These are phyloP conservation scores for Pluvialis apricaria DNA, from an alignment of 2,113 vertebrate species.

Conservation along the genomic window DNA sequence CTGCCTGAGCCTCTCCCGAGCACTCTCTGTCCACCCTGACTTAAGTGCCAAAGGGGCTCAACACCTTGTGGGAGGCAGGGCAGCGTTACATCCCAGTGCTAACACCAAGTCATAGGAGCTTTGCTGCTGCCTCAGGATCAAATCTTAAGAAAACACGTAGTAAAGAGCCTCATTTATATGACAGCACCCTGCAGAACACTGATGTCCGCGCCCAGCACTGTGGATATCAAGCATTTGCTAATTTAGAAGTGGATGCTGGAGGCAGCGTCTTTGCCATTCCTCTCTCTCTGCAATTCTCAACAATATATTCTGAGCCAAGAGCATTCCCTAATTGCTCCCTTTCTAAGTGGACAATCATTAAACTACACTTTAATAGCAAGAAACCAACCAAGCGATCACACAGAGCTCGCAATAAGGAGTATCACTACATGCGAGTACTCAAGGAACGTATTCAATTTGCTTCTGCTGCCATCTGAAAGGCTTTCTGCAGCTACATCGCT, in stretches of 20 bases:
- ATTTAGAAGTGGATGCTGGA: background rate
- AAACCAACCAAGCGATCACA: background rate
- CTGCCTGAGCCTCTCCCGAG: fast-evolving
- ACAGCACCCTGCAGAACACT: background rate
- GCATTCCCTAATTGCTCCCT: background rate
- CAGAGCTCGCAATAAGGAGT: background rate
- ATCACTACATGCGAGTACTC: background rate
- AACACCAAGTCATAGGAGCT: background rate
- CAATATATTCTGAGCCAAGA: background rate
- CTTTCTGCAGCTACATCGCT: conserved; percentile 2
- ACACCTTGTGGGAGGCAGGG: background rate
- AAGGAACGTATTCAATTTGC: background rate
- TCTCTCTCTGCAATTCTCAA: background rate
- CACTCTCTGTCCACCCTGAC: background rate
- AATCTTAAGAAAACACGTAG: background rate
- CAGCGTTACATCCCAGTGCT: background rate
- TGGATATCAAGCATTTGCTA: background rate
- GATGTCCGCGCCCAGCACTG: background rate
- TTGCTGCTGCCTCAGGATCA: background rate
- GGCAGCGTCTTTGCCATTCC: background rate
- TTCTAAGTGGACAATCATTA: conserved; percentile 40
- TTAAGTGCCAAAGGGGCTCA: background rate
- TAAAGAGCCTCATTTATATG: background rate
- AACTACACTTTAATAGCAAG: background rate
- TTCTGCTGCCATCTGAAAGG: conserved; percentile 43